These are phyloP conservation scores for Anastrepha obliqua DNA, from an alignment of 1,140 invertebrate genomes.

Conservation along the genomic window DNA sequence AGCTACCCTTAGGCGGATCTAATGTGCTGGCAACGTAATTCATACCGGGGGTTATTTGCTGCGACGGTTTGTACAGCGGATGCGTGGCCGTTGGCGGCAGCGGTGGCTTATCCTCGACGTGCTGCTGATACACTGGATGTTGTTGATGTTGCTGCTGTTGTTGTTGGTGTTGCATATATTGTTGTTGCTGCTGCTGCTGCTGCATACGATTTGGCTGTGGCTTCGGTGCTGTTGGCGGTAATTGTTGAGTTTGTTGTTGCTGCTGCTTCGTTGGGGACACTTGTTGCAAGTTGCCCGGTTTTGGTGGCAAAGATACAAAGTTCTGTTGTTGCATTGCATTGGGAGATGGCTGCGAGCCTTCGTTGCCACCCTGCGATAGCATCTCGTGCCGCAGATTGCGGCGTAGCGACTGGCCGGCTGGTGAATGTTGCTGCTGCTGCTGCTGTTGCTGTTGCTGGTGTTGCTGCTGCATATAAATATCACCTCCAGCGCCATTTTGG, in stretches of 20 bases:
- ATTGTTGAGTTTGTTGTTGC: slow-evolving; percentile 53
- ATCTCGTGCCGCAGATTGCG: slow-evolving; percentile 66
- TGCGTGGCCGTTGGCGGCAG: slow-evolving; percentile 84
- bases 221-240: slow-evolving; percentile 72
- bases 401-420: slow-evolving; percentile 58
- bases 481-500: slow-evolving; percentile 63
- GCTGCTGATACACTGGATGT: slow-evolving; percentile 61
- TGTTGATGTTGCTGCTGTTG: slow-evolving; percentile 64
- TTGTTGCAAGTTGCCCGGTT: slow-evolving; percentile 64
- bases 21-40: slow-evolving; percentile 78
- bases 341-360: slow-evolving; percentile 66
- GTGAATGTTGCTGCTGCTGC: slow-evolving; percentile 64
- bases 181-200: slow-evolving; percentile 72
- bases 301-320: slow-evolving; percentile 69
- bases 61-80: slow-evolving; percentile 82
- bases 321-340: slow-evolving; percentile 67
- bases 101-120: slow-evolving; percentile 79
- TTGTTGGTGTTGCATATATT: slow-evolving; percentile 66
- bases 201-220: slow-evolving; percentile 72
- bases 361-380: slow-evolving; percentile 60
- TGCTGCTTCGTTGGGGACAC: slow-evolving; percentile 64
- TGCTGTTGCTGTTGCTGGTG: neutral
- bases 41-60: slow-evolving; percentile 73
- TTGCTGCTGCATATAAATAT: slow-evolving; percentile 57
- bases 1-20: slow-evolving; percentile 85